Conservation (phyloP, 2,113 vertebrate species). For the Colistium nudipinnis region DNA sequence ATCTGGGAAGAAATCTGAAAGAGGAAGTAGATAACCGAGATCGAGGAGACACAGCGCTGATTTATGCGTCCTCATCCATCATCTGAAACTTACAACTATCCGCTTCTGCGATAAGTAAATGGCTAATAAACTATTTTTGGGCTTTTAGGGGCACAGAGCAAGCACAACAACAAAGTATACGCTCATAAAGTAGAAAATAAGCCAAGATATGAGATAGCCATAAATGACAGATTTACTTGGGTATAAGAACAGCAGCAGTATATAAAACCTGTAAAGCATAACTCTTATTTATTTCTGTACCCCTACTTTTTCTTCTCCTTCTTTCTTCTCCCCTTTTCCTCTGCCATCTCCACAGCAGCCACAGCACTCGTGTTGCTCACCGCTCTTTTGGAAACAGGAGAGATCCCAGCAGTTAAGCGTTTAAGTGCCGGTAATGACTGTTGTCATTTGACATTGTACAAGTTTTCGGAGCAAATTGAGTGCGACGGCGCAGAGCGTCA, state of each 20-base stretch:
- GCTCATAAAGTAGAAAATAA: constrained; percentile 22
- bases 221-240: constrained; percentile 49
- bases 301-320: not conserved
- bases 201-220: constrained; percentile 48
- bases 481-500: constrained; percentile 39
- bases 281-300: constrained; percentile 1
- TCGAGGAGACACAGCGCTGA: constrained; percentile 53
- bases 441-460: constrained; percentile 20
- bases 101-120: constrained; percentile 34
- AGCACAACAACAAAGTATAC: constrained; percentile 16
- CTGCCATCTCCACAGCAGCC: not conserved
- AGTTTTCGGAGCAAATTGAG: constrained; percentile 37
- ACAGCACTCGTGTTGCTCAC: constrained; percentile 4
- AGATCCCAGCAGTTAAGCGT: constrained; percentile 28
- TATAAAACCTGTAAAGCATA: constrained; percentile 28
- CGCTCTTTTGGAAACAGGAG: constrained; percentile 14
- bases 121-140: constrained; percentile 38
- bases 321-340: not conserved
- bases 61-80: constrained; percentile 66
- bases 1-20: constrained; percentile 69
- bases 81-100: constrained; percentile 50
- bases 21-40: constrained; percentile 72
- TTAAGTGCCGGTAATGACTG: constrained; percentile 50
- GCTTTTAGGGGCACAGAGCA: constrained; percentile 29
- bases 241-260: constrained; percentile 18